A percentile compares a stretch with the other conserved stretches of the same genome.
phyloP scores from a whole-genome alignment of 2,888 invertebrate species.

The Xestoiulus laeticollis region DNA sequence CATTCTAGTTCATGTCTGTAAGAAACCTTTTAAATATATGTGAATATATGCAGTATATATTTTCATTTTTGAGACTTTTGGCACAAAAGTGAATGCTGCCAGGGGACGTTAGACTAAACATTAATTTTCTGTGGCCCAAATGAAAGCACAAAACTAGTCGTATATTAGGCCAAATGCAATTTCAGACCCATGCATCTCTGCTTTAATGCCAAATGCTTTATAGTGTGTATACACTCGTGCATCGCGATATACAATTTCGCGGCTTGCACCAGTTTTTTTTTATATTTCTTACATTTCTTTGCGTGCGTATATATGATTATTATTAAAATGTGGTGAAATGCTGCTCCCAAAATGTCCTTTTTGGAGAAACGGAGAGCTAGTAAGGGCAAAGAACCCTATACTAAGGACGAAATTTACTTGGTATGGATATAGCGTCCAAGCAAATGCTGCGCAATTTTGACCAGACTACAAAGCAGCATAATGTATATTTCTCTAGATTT shows the following conservation, averaged over 20 bases:
- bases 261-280: not conserved
- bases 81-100: not conserved
- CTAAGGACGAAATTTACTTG: too few relatives aligned
- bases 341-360: constrained; percentile 33
- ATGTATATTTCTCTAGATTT: too few relatives aligned
- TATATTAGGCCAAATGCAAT: constrained; percentile 32
- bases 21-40: not conserved
- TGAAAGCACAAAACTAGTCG: not conserved
- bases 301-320: not conserved
- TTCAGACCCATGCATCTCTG: not conserved
- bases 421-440: too few relatives aligned
- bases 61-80: not conserved
- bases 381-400: not conserved
- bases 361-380: not conserved
- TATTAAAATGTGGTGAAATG: constrained; percentile 39
- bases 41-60: not conserved
- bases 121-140: constrained; percentile 17
- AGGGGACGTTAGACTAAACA: constrained; percentile 22
- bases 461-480: too few relatives aligned
- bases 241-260: not conserved
- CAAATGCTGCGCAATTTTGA: too few relatives aligned
- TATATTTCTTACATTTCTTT: not conserved
- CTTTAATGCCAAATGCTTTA: not conserved
- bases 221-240: not conserved
- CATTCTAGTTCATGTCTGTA: not conserved